Evolutionary conservation across 2,797 vertebrate species (phyloP), one percentile per base, ranked within the genome.

Genomic region (Macrochelys suwanniensis): DNA sequence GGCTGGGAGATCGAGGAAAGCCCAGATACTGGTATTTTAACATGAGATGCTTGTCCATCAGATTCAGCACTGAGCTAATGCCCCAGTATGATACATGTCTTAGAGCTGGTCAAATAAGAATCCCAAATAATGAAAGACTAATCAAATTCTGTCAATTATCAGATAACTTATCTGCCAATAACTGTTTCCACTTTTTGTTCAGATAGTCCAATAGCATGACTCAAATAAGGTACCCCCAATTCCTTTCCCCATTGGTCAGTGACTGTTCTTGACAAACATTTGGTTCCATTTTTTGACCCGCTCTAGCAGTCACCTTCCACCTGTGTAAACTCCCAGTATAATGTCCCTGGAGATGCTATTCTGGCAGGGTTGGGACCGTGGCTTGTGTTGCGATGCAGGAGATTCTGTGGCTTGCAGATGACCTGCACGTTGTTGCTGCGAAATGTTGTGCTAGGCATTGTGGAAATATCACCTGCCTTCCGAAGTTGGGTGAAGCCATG

Each of bases 61-160:
- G 4, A 49, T 49, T 77, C 28, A 77, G 74, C 28, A 28, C 74
- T 77, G 28, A 77, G 74, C 45, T 47, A 28, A 49, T 31, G 74
- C 23, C 26, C 15, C 8, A 47, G 25, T 47, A 28, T 42, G 37
- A 42, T 26, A 42, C 23, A 23, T 47, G 74, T 37, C 53, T 74
- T 5, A 3, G 79, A 50, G 31, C 28, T 28, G 23, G 47, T 54
- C 13, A 61, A 4, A 0, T 33, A 31, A 84, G 71, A 91, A 71
- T 1, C 21, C 57, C 42, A 42, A 85, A 53, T 17, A 88, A 92
- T 11, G 68, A 80, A 78, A 65, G 86, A 78, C 65, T 12, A 89
- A 92, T 96, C 92, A 2, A 77, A 71, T 82, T 79, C 2, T 77
- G 87, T 87, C 87, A 3, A 84, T 65, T 94, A 87, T 93, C 94